Evolutionary conservation across 2,888 invertebrate genomes (phyloP).

Genomic region (Tinea trinotella): DNA sequence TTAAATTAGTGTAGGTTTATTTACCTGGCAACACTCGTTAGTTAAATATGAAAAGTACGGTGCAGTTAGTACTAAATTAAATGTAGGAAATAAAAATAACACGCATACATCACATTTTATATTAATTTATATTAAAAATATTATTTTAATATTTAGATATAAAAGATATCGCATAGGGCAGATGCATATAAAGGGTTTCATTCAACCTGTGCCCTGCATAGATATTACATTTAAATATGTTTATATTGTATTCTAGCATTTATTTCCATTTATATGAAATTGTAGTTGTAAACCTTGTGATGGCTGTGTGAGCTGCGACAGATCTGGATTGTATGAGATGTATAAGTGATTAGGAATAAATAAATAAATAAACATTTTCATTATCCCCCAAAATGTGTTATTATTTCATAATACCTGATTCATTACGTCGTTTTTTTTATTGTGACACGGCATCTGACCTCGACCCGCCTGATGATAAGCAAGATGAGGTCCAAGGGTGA

Average conservation of each 20-base stretch:
- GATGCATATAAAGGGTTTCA: too few relatives aligned
- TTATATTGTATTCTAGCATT: neutral
- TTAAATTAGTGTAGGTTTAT: conserved; percentile 7
- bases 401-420: too few relatives aligned
- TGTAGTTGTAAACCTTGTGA: neutral
- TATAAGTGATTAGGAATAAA: conserved; percentile 10
- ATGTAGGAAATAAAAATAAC: neutral
- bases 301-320: conserved; percentile 17
- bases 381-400: conserved; percentile 1
- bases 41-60: neutral
- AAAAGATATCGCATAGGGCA: neutral
- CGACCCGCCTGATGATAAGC: too few relatives aligned
- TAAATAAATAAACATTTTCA: conserved; percentile 4
- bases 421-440: too few relatives aligned
- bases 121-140: neutral
- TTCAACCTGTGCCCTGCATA: too few relatives aligned
- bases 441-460: too few relatives aligned
- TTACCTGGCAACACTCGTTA: conserved; percentile 12
- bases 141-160: neutral
- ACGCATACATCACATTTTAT: neutral
- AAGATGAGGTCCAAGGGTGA: too few relatives aligned
- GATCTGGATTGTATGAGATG: conserved; percentile 16
- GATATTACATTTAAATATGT: neutral
- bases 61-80: conserved; percentile 15
- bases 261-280: neutral